Evolutionary conservation across 2,888 invertebrate species (phyloP), one percentile per base, ranked within the genome.

Genomic region (Formica aserva): DNA sequence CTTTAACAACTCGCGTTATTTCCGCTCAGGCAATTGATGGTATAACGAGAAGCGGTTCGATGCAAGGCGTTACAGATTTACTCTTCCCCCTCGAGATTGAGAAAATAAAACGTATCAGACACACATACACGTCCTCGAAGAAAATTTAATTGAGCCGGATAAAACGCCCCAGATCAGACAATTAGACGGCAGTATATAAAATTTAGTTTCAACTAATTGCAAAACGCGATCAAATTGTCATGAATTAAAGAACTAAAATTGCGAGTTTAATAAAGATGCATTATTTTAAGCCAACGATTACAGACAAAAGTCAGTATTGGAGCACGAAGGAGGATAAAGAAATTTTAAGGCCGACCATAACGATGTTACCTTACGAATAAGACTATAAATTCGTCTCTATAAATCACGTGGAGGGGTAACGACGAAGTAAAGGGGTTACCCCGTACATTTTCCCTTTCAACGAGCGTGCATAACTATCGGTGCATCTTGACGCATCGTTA

Each of bases 371-470:
- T 86, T 85, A 85, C 89, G 91, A 92, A 93, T 92, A 91, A 91
- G 91, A 90, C 92, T 91, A 91, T 93, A 93, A 93, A 93, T 92
- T 93, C 91, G 91, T 93, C 92, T 91, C 88, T 89, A 91, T 92
- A 92, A 92, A 93, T 92, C 91, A 92, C 89, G 87, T 86, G 90
- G 85, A 89, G 85, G 90, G 85, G 85, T 87, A 90, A 90, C 87
- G 89, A 87, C 86, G 57, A 86, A 72, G 81, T 66, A 85, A 84
- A 78, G 69, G 41, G 62, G 63, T 75, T 82, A 81, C 69, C 71
- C 62, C 41, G 69, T 84, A 62, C 82, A 78, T 72, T 60, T 60
- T 57, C 41, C 13, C 29, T 38, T 57, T 52, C 63, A 74, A 69
- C 57, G 18, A 75, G 82, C 55, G 26, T 67, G 32, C 71, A 41